Base-by-base conservation (phyloP, 2,888 invertebrate genomes). In the Ethmia dodecea region DNA sequence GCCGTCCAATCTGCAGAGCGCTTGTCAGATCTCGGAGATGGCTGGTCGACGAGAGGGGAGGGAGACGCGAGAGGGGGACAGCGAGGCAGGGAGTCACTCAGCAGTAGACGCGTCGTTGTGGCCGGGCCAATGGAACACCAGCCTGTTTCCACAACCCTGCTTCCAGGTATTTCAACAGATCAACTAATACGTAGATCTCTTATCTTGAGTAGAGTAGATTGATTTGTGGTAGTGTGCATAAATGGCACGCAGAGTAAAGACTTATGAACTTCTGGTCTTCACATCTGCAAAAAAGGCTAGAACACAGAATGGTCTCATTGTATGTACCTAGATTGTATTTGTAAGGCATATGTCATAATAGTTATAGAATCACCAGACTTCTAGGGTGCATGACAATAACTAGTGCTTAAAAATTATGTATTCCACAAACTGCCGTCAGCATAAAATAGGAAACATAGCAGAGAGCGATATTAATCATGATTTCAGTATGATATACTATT, bases 11-110 rank as follows among this genome's bases (percentile, higher is more conserved):
- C 67, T 91, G 68, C 91, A 91, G 60, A 88, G 74, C 51, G 88
- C 90, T 42, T 91, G 91, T 52, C 91, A 91, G 68, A 91, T 91
- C 52, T 88, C 89, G 28, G 90, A 89, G 56, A 50, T 86, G 44
- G 67, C 72, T 13, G 68, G 69, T 31, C 58, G 76, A 39, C 69
- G 72, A 30, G 70, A 60, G 33, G 54, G 43, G 31, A 39, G 56
- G n/a, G 66, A 55, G 43, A 37, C 43, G 33, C 58, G 54, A 12
- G 68, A 68, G 41, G 66, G 56, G 11, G 69, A 67, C 49, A 52
- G 32, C 3, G 68, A 59, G 35, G 52, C 43, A 2, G 45, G 38
- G 20, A 38, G 48, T 9, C 63, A 47, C 43, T 45, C 65, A 3
- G 60, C 61, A 37, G 48, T 63, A 51, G 77, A 73, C 43, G 73